Conservation (phyloP, 2,797 vertebrate species). For the Prionace glauca region DNA sequence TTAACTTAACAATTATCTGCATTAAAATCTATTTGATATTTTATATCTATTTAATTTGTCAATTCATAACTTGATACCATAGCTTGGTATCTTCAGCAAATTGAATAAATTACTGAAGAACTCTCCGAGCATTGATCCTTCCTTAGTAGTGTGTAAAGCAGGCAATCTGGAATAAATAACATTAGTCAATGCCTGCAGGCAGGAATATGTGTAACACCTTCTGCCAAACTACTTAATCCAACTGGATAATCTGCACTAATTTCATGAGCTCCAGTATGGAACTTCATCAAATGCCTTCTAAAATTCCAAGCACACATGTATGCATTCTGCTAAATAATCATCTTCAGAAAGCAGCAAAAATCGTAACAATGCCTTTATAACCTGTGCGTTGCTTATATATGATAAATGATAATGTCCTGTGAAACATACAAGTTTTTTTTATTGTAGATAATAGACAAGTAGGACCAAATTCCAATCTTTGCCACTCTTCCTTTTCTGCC, state of each 20-base stretch:
- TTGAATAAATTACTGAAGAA: too few species aligned
- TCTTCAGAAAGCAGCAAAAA: not conserved
- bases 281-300: not conserved
- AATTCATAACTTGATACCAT: not conserved
- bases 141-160: too few species aligned
- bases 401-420: not conserved
- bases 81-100: not conserved
- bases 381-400: not conserved
- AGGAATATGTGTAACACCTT: not conserved
- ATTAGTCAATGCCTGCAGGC: not conserved
- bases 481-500: not conserved
- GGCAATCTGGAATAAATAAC: not conserved
- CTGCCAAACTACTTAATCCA: not conserved
- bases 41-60: not conserved
- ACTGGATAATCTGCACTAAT: not conserved
- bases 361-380: not conserved
- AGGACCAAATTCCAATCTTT: not conserved
- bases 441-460: not conserved
- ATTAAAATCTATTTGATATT: not conserved
- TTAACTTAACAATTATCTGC: not conserved
- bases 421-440: not conserved
- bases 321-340: not conserved
- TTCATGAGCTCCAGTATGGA: not conserved
- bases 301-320: not conserved
- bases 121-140: too few species aligned